Evolutionary conservation across 2,888 invertebrate species (phyloP), one percentile per base, ranked within the genome.

Genomic region (Terebella lapidaria): DNA sequence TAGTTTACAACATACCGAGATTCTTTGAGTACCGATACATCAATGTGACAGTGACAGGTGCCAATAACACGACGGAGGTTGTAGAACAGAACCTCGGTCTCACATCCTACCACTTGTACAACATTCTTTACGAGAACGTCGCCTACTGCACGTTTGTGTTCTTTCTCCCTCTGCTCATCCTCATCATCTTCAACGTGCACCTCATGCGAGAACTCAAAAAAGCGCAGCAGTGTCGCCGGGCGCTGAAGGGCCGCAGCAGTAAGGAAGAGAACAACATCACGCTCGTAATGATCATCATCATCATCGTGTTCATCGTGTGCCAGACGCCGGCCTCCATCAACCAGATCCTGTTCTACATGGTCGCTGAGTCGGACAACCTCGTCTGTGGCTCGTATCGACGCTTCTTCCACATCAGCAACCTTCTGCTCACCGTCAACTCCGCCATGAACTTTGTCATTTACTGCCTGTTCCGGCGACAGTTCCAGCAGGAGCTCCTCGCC

Each of bases 241-340:
- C 66, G 10, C n/a, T 67, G 30, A 35, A 57, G 15, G 55, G 60
- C 5, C 56, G 64, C 10, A 22, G 53, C 3, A 61, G 55, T 53
- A 35, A 45, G 18, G 67, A 67, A 26, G 68, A 68, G 59, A 63
- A 67, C 61, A 68, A 68, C 62, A 64, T 67, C 56, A 68, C 67
- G 0, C 55, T 67, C 47, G 67, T 68, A 26, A 66, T 68, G 67
- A 62, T 68, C 47, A 56, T 68, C 57, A 67, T 68, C 55, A 67
- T 68, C 35, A 52, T 67, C 2, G 60, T 66, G 27, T 68, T 67
- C 57, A 67, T 67, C 25, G 59, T 68, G 28, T 68, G 67, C 56
- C 65, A 68, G 55, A 67, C 67, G 20, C 68, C 68, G 20, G 68
- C 67, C 25, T 60, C 64, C 51, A 66, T 67, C 49, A 68, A 68